Evolutionary conservation across 2,888 invertebrate species (phyloP).

Genomic region (Anticlea derivata): DNA sequence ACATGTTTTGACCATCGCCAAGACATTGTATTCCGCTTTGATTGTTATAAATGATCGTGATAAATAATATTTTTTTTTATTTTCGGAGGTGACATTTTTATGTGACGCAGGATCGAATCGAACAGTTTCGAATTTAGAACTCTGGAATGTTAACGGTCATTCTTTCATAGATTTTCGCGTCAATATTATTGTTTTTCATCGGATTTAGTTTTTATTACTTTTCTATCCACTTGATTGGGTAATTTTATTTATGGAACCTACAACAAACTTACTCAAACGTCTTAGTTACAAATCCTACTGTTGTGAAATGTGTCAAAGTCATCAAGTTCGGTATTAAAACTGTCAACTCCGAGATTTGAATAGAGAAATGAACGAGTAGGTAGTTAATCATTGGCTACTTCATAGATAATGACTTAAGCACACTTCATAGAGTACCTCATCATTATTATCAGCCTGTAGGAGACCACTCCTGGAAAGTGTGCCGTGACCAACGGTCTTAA

Average conservation of each 20-base stretch:
- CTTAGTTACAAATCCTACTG: constrained; percentile 31
- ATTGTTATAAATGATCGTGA: constrained; percentile 50
- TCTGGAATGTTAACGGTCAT: constrained; percentile 14
- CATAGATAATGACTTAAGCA: constrained; percentile 15
- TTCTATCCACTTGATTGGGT: constrained; percentile 7
- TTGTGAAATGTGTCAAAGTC: constrained; percentile 37
- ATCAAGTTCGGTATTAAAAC: constrained; percentile 31
- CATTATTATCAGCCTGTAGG: too few relatives aligned
- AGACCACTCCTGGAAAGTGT: too few relatives aligned
- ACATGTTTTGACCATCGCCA: constrained; percentile 36
- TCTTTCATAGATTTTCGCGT: constrained; percentile 16
- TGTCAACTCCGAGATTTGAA: constrained; percentile 35
- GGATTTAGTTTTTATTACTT: not conserved
- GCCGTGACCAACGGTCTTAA: too few relatives aligned
- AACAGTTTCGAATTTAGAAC: constrained; percentile 34
- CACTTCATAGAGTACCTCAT: too few relatives aligned
- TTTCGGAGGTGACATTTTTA: constrained; percentile 31
- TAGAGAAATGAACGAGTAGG: constrained; percentile 22
- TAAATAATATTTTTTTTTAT: constrained; percentile 36
- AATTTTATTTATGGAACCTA: not conserved
- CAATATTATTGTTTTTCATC: constrained; percentile 4
- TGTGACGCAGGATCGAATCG: constrained; percentile 34
- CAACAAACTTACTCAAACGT: constrained; percentile 1
- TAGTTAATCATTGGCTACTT: constrained; percentile 29
- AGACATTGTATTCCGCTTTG: constrained; percentile 48